These are phyloP conservation scores for Dromaius novaehollandiae DNA, from an alignment of 2,113 vertebrate species.

Conservation along the genomic window DNA sequence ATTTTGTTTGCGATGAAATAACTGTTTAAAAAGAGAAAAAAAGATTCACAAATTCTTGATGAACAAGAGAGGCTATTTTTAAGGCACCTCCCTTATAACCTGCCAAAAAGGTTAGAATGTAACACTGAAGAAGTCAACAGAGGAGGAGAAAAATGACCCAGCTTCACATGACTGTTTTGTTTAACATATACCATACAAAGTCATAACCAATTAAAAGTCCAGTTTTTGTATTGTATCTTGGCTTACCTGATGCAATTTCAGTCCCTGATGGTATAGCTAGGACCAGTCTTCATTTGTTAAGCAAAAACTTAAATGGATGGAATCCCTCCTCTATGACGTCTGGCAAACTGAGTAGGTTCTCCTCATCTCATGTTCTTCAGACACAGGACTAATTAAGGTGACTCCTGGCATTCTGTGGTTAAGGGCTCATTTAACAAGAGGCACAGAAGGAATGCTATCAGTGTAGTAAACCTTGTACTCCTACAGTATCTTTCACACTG, in stretches of 20 bases:
- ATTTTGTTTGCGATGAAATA: neutral
- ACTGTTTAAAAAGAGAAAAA: neutral
- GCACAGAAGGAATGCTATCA: neutral
- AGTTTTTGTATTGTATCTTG: neutral
- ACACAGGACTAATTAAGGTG: neutral
- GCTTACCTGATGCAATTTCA: neutral
- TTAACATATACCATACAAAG: neutral
- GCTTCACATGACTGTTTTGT: neutral
- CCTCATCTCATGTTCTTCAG: neutral
- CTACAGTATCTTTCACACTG: neutral
- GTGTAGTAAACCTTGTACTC: neutral
- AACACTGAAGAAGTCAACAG: neutral
- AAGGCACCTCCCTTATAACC: neutral
- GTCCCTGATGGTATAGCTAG: neutral
- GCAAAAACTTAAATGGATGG: neutral
- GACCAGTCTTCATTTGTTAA: neutral
- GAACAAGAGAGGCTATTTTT: neutral
- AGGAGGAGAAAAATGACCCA: neutral
- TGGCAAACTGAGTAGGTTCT: neutral
- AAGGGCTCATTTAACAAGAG: neutral
- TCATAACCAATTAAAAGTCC: neutral
- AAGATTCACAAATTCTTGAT: neutral
- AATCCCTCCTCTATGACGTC: neutral
- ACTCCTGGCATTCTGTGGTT: neutral
- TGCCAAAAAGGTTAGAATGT: neutral